Percentiles rank a stretch among this genome's conserved stretches.
phyloP scores from a whole-genome alignment of 2,797 vertebrate species.

The Eulemur albifrons region DNA sequence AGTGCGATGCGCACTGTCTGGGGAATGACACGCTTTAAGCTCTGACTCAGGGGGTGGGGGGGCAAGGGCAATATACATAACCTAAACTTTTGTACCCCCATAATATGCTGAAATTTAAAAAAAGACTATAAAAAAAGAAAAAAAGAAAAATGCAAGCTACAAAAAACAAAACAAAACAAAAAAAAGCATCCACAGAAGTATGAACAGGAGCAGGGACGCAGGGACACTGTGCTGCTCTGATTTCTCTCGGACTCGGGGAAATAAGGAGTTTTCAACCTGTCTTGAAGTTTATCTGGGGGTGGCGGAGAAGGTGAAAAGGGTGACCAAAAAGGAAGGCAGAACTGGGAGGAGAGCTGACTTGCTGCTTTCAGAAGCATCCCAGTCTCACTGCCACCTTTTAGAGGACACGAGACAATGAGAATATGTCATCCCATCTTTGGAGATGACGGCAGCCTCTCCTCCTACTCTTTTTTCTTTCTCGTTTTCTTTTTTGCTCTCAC shows the following conservation, averaged over 20 bases:
- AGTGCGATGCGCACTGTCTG: too few relatives aligned
- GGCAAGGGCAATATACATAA: too few relatives aligned
- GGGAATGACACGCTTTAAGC: too few relatives aligned
- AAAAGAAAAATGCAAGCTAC: too few relatives aligned
- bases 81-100: too few relatives aligned
- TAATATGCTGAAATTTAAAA: too few relatives aligned
- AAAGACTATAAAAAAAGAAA: too few relatives aligned
- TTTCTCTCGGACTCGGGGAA: not conserved
- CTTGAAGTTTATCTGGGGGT: not conserved
- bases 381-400: accelerated
- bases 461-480: not conserved
- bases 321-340: not conserved
- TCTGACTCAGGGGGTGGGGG: too few relatives aligned
- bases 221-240: accelerated
- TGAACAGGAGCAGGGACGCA: too few relatives aligned
- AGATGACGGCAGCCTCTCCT: not conserved
- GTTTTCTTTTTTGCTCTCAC: not conserved
- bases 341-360: not conserved
- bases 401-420: not conserved
- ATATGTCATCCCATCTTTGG: not conserved
- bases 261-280: not conserved
- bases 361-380: not conserved
- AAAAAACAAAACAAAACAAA: too few relatives aligned
- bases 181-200: accelerated
- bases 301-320: not conserved